These are phyloP conservation scores for Myotis pilosus DNA, from an alignment of 2,797 vertebrate genomes.

Conservation along the genomic window DNA sequence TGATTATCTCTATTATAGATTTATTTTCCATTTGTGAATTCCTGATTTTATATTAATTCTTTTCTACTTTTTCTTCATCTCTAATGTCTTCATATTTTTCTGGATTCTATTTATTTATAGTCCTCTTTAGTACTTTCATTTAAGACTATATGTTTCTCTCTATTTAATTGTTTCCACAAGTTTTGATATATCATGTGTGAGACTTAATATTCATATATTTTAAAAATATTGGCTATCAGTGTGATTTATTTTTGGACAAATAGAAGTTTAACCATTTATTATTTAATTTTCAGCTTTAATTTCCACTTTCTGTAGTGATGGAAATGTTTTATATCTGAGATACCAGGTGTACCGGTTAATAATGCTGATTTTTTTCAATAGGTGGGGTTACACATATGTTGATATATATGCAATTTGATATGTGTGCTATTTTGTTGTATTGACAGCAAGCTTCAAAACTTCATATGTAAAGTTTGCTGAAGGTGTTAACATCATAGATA, in stretches of 20 bases:
- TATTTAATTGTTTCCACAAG: not conserved
- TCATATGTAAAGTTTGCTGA: too few species aligned
- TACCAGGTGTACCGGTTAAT: not conserved
- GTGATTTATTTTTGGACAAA: not conserved
- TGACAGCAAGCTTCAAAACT: too few species aligned
- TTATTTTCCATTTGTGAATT: not conserved
- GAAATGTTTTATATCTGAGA: not conserved
- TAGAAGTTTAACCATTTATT: not conserved
- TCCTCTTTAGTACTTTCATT: not conserved
- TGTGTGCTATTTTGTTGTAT: too few species aligned
- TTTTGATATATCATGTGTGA: not conserved
- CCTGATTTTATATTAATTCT: not conserved
- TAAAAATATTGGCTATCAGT: not conserved
- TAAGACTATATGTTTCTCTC: not conserved
- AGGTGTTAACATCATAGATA: too few species aligned
- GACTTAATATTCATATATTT: not conserved
- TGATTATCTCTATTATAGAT: not conserved
- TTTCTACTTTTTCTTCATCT: not conserved
- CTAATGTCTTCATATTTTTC: not conserved
- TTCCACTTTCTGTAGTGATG: not conserved
- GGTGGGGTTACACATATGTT: too few species aligned
- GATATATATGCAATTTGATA: too few species aligned
- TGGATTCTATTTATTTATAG: not conserved
- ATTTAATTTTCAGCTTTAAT: conserved; percentile 31
- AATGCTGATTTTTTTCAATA: too few species aligned